Conservation (phyloP, 1,140 invertebrate genomes). For the Conus ventricosus region DNA sequence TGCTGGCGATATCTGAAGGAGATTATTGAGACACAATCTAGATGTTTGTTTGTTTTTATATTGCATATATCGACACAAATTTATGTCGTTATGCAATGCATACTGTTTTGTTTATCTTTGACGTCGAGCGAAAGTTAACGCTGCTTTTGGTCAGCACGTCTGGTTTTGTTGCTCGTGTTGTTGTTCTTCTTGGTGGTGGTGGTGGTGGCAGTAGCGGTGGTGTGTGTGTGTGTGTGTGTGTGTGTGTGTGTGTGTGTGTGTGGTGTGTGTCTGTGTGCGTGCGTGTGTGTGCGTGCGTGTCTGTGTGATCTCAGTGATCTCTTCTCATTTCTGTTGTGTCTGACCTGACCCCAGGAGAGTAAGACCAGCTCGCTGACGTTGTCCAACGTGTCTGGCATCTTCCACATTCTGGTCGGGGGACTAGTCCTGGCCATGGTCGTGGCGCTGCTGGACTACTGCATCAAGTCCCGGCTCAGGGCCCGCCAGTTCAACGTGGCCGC, state of each 20-base stretch:
- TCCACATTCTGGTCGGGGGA: conserved; percentile 96
- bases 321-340: background rate
- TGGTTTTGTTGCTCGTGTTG: background rate
- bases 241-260: background rate
- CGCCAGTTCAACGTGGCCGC: conserved; percentile 36
- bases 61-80: too few relatives aligned
- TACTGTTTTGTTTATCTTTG: too few relatives aligned
- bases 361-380: conserved; percentile 77
- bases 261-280: background rate
- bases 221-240: background rate
- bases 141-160: too few relatives aligned
- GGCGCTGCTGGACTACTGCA: conserved; percentile 88
- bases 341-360: conserved; percentile 48
- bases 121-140: background rate
- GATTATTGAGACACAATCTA: too few relatives aligned
- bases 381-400: conserved; percentile 97
- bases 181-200: too few relatives aligned
- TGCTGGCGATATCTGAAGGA: too few relatives aligned
- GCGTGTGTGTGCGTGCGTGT: conserved; percentile 7
- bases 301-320: conserved; percentile 3
- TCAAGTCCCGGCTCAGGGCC: conserved; percentile 46
- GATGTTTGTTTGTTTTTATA: too few relatives aligned
- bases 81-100: too few relatives aligned
- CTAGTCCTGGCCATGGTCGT: conserved; percentile 91
- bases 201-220: background rate